Evolutionary conservation across 2,797 vertebrate genomes (phyloP), one percentile per base, ranked within the genome.

Genomic region (Gobio occitaniae): DNA sequence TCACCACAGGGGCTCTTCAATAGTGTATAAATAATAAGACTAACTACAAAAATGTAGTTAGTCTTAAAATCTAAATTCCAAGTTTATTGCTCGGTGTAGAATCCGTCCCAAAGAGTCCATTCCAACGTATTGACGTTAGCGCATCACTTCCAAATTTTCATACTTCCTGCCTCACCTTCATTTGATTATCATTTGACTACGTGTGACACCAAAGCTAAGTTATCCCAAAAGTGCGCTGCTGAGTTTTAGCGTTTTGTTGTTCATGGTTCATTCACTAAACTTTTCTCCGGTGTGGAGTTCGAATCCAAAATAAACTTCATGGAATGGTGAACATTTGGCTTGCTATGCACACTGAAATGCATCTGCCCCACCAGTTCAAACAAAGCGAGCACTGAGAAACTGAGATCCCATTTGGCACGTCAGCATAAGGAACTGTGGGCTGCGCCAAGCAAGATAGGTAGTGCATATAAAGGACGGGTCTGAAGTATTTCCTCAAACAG

Each of bases 181-280:
- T 89, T 87, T 88, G 81, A 78, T 68, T 88, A 65, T 25, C n/a
- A 85, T 88, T 88, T 90, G 68, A 84, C 71, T 87, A 25, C 11
- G 47, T 10, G 0, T 76, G 36, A 65, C 50, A 61, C 66, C 50
- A 13, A 69, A 78, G 3, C 79, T 19, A 52, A 69, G 61, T 44
- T 52, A n/a, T 29, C 32, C 13, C 13, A 2, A 36, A 59, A 36
- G 54, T 32, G 12, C 38, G 12, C 29, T 38, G 13, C 74, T 76
- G 32, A 4, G n/a, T 11, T 11, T 13, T 13, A 41, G 21, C 21
- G 77, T 61, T 85, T 82, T 5, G 29, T n/a, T 61, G 56, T n/a
- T 4, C 16, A 44, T 59, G 21, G 36, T 44, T 61, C 13, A 77
- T 59, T 61, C 8, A 25, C n/a, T 16, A 61, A 84, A n/a, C 25